Evolutionary conservation across 2,888 invertebrate species (phyloP).

Genomic region (Drosophila borborema): DNA sequence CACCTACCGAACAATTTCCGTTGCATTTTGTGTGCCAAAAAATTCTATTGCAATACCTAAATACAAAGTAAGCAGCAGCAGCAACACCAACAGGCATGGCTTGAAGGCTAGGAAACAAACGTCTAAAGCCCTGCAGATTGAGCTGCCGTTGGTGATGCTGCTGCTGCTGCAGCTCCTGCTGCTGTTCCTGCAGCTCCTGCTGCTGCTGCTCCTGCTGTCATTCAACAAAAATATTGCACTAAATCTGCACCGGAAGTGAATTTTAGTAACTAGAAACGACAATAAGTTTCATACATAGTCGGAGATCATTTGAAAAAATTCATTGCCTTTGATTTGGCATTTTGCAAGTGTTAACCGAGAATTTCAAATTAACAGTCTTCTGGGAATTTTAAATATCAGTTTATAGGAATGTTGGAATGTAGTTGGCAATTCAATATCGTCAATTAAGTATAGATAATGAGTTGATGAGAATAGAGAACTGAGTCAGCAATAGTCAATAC

Average conservation of each 20-base stretch:
- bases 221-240: conserved; percentile 16
- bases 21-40: conserved; percentile 59
- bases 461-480: too few species aligned
- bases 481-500: too few species aligned
- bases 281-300: conserved; percentile 16
- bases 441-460: neutral
- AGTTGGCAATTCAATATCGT: too few species aligned
- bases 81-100: conserved; percentile 70
- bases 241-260: conserved; percentile 26
- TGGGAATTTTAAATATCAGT: neutral
- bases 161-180: neutral
- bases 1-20: conserved; percentile 70
- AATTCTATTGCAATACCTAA: conserved; percentile 59
- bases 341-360: conserved; percentile 13
- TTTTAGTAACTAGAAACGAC: conserved; percentile 20
- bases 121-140: conserved; percentile 52
- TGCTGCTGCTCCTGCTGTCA: neutral
- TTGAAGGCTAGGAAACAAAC: conserved; percentile 24
- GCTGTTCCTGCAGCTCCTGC: neutral
- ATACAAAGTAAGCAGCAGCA: conserved; percentile 75
- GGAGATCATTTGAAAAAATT: conserved; percentile 15
- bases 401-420: neutral
- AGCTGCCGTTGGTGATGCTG: conserved; percentile 34
- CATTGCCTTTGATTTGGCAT: conserved; percentile 20
- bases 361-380: neutral